phyloP scores from a whole-genome alignment of 2,888 invertebrate species.

The Seira ritae region DNA sequence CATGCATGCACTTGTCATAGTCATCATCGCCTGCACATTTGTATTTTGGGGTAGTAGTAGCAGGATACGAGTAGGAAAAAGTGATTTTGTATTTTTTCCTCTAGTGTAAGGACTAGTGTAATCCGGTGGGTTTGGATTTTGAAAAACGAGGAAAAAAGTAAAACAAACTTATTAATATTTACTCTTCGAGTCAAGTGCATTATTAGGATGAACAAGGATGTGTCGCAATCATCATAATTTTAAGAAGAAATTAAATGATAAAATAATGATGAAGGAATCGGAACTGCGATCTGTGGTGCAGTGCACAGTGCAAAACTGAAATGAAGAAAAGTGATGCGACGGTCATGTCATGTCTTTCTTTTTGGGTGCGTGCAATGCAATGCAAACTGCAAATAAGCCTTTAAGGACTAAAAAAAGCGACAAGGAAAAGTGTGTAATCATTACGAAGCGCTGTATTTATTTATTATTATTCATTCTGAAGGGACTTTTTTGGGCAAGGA shows the following conservation, averaged over 20 bases:
- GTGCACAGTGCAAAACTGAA: no score
- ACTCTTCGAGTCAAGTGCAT: not conserved
- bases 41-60: not conserved
- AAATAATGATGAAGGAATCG: constrained; percentile 25
- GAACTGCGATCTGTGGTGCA: constrained; percentile 32
- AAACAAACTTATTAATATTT: constrained; percentile 32
- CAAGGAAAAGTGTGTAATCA: constrained; percentile 52
- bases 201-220: constrained; percentile 43
- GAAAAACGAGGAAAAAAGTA: constrained; percentile 32
- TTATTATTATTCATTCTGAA: not conserved
- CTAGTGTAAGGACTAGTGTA: constrained; percentile 31
- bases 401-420: not conserved
- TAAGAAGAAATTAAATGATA: not conserved
- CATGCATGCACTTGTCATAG: not conserved
- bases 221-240: constrained; percentile 15
- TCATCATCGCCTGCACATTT: no score
- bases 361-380: not conserved
- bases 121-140: constrained; percentile 24
- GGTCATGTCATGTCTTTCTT: not conserved
- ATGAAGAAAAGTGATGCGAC: not conserved
- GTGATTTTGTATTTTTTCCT: constrained; percentile 26
- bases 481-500: constrained; percentile 54
- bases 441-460: constrained; percentile 24
- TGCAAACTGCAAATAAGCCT: not conserved
- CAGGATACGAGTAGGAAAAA: constrained; percentile 14